Conservation (phyloP, 2,113 vertebrate genomes). For the Catharus fuscescens region DNA sequence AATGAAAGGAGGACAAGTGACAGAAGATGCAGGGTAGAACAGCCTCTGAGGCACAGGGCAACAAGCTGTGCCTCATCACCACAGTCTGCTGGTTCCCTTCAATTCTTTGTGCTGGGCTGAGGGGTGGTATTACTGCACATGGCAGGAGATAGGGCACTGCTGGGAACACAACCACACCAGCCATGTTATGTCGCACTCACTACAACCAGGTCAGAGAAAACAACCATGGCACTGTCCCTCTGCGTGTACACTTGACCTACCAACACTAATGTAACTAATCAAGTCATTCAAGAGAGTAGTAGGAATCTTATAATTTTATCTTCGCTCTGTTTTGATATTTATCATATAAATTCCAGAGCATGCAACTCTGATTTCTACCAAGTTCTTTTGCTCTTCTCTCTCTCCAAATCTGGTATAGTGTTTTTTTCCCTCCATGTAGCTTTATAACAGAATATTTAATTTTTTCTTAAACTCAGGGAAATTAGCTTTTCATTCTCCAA, state of each 20-base stretch:
- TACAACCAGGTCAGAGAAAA: neutral
- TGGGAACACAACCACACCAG: neutral
- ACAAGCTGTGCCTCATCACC: neutral
- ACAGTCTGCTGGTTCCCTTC: neutral
- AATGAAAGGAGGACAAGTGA: neutral
- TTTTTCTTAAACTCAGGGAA: neutral
- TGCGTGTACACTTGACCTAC: neutral
- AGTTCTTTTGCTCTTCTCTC: neutral
- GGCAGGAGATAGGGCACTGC: neutral
- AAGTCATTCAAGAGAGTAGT: neutral
- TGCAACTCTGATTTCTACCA: neutral
- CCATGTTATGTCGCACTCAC: accelerated
- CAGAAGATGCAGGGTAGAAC: neutral
- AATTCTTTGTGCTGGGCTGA: neutral
- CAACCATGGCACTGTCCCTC: neutral
- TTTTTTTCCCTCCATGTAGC: neutral
- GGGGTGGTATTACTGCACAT: neutral
- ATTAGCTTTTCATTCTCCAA: neutral
- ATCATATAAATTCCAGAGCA: neutral
- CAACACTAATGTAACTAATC: neutral
- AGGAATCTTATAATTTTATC: neutral
- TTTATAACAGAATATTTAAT: neutral
- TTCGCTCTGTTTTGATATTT: neutral
- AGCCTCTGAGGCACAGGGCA: accelerated
- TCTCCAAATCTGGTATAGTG: neutral